Evolutionary conservation across 2,888 invertebrate genomes (phyloP), one percentile per base, ranked within the genome.

Genomic region (Lasioglossum marginatum): DNA sequence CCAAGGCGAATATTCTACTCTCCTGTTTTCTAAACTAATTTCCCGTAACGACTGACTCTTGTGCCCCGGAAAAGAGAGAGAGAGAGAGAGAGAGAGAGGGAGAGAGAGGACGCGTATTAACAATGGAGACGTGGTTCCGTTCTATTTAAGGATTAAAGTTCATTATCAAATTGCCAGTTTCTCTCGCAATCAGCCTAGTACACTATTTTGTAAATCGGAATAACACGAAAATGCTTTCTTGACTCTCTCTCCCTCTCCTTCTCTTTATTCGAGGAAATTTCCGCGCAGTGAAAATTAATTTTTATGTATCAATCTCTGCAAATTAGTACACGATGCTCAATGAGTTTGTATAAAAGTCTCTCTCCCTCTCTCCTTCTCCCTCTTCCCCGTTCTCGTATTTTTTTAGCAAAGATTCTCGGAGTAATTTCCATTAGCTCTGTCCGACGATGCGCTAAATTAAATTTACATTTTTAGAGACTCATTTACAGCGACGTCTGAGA

Each of bases 1-100:
- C 40, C 72, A 6, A 40, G 8, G 31, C 6, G 60, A 75, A 60
- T 45, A 60, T 37, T 12, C 27, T 48, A 16, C 23, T 52, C 34
- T 27, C 23, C 52, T 63, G 74, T 73, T 77, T 73, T 37, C 19
- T 43, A 57, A 72, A 72, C 52, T 34, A 72, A 83, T 73, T 83
- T 66, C 8, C 63, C 10, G n/a, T 19, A 19, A 37, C 37, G 68
- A 66, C 60, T 4, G 31, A 27, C 8, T 34, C 66, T 27, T 14
- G 14, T 27, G 57, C 57, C n/a, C 12, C 27, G 27, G 27, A 8
- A 60, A 12, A 23, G 48, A 5, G 48, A 48, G 48, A 48, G 23
- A 48, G 48, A 48, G 52, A 23, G 10, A 8, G 8, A 23, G 48
- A 5, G 48, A 48, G 48, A 48, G 23, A 48, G 48, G 19, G 52